A percentile compares a stretch with the other conserved stretches of the same genome.
These are phyloP conservation scores for Parapsyche elsis DNA, from an alignment of 1,140 invertebrate species.

Conservation along the genomic window DNA sequence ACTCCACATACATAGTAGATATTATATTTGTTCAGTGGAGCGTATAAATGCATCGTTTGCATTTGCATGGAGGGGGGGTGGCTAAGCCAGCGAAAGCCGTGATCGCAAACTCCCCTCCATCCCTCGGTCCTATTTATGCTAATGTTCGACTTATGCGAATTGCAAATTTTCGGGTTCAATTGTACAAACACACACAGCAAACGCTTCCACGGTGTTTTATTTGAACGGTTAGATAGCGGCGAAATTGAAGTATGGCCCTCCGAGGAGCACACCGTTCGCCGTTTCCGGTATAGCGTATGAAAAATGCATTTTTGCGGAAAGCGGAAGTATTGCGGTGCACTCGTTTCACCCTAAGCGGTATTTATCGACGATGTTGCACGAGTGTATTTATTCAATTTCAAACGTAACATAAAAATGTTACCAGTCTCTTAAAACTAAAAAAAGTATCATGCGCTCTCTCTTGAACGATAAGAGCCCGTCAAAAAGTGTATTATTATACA, in stretches of 20 bases:
- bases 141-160: conserved; percentile 21
- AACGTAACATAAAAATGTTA: too few relatives aligned
- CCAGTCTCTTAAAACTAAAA: too few relatives aligned
- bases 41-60: too few relatives aligned
- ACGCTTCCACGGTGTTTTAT: neutral
- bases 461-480: too few relatives aligned
- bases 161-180: conserved; percentile 36
- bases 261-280: neutral
- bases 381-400: too few relatives aligned
- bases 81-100: neutral
- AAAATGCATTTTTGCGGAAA: conserved; percentile 31
- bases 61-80: too few relatives aligned
- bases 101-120: neutral
- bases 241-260: conserved; percentile 23
- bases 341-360: too few relatives aligned
- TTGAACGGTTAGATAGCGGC: neutral
- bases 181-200: conserved; percentile 9
- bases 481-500: too few relatives aligned
- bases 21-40: too few relatives aligned
- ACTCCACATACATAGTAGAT: too few relatives aligned
- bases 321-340: neutral
- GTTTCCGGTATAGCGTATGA: conserved; percentile 13
- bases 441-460: too few relatives aligned
- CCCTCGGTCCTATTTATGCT: conserved; percentile 4
- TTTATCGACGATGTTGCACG: too few relatives aligned